Evolutionary conservation across 2,888 invertebrate genomes (phyloP), one percentile per base, ranked within the genome.

Genomic region (Theodoxus fluviatilis): DNA sequence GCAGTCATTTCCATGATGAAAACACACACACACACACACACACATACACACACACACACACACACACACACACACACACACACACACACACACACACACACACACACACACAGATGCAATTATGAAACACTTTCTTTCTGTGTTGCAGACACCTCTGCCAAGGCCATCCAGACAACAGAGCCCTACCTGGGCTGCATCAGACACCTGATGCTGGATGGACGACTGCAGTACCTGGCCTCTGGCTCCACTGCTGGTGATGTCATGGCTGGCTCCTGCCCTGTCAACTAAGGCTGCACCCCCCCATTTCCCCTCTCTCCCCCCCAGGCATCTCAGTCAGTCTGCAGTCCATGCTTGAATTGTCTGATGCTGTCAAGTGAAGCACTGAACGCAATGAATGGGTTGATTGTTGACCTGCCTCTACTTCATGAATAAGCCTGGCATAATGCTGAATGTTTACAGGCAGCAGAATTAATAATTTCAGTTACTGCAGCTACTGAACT

Each of bases 131-230:
- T 55, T 25, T 55, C 28, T 55, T 25, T 55, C 28, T 55, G 55
- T 55, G 55, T 55, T 72, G 28, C 75, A 76, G 79, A 76, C 61
- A 70, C 59, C 37, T 61, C 67, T 31, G 84, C 83, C 71, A 88
- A 91, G 38, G 96, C 95, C 1, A 90, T 94, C 3, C 90, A 90
- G 49, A 92, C 94, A 0, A 89, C 90, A 18, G 90, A 91, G 35
- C 84, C 86, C 55, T 97, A 91, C 87, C 92, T 93, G 47, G 98
- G 98, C 0, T 99, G 98, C 85, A 93, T 98, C 72, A 92, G 95
- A 74, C 91, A 93, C 77, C 92, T 97, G 15, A 90, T 90, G 35
- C 92, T 98, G 66, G 91, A 92, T 63, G 91, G 92, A 0, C 91
- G 90, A 22, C 91, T 91, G 9, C 91, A 96, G 4, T 94, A 97